These are phyloP conservation scores for Dione juno DNA, from an alignment of 2,888 invertebrate genomes.

Conservation along the genomic window DNA sequence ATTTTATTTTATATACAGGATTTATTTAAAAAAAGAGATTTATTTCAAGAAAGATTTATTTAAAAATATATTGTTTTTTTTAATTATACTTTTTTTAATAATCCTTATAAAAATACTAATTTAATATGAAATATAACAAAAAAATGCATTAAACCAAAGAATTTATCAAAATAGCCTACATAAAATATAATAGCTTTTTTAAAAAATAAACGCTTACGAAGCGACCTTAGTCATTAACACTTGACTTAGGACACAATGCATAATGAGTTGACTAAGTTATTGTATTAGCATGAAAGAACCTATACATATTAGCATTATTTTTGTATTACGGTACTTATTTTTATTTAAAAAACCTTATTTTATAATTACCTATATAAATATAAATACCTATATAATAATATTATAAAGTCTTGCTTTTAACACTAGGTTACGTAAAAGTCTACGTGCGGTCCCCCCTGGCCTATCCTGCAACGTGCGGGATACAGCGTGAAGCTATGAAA, in stretches of 20 bases:
- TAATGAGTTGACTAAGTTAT: slow-evolving; percentile 23
- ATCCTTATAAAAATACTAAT: not conserved
- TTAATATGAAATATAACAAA: not conserved
- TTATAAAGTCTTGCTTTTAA: too few species aligned
- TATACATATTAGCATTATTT: not conserved
- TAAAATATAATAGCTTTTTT: not conserved
- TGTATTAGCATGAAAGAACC: slow-evolving; percentile 18
- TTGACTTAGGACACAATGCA: slow-evolving; percentile 25
- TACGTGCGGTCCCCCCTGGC: too few species aligned
- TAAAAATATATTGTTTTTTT: too few species aligned
- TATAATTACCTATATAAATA: too few species aligned
- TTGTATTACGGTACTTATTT: slow-evolving; percentile 5
- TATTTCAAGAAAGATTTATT: too few species aligned
- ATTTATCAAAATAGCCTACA: not conserved
- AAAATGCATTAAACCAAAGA: not conserved
- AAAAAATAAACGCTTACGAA: not conserved
- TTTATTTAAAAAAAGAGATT: too few species aligned
- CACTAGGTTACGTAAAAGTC: too few species aligned
- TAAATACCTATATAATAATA: too few species aligned
- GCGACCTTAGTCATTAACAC: slow-evolving; percentile 26
- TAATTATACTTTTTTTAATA: not conserved
- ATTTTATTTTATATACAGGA: too few species aligned
- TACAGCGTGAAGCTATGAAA: too few species aligned
- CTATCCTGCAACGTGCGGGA: too few species aligned
- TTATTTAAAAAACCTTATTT: too few species aligned